Evolutionary conservation across 2,113 vertebrate species (phyloP).

Genomic region (Otus sunia): DNA sequence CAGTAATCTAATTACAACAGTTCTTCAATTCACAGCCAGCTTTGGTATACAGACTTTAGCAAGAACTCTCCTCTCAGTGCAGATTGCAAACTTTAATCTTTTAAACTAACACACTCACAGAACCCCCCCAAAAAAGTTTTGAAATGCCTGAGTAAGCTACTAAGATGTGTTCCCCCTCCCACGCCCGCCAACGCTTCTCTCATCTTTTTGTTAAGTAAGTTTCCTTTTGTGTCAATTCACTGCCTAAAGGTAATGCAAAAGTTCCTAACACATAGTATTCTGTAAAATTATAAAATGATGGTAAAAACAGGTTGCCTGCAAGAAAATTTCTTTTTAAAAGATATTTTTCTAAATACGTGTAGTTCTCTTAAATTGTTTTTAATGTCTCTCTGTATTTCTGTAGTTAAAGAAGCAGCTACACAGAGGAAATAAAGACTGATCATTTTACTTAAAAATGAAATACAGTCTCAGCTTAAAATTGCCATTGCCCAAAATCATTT

Average conservation of each 20-base stretch:
- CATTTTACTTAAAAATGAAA: not conserved
- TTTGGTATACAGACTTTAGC: slow-evolving; percentile 72
- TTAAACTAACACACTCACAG: slow-evolving; percentile 70
- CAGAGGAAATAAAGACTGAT: not conserved
- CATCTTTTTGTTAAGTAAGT: not conserved
- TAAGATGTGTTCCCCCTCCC: not conserved
- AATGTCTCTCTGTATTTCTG: not conserved
- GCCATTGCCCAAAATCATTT: not conserved
- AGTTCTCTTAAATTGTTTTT: not conserved
- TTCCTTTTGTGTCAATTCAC: not conserved
- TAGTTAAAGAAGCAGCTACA: not conserved
- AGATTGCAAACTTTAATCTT: slow-evolving; percentile 69
- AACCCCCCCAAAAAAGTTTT: not conserved
- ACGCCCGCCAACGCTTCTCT: not conserved
- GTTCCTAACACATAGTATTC: not conserved
- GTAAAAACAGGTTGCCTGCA: not conserved
- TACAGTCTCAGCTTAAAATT: not conserved
- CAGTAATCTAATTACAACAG: slow-evolving; percentile 87
- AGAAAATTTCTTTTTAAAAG: not conserved
- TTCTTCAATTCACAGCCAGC: slow-evolving; percentile 72
- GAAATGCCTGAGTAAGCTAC: slow-evolving; percentile 11
- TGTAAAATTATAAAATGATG: not conserved
- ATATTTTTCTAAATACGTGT: not conserved
- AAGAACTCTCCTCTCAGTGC: slow-evolving; percentile 34
- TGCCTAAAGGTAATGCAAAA: not conserved